phyloP scores from a whole-genome alignment of 2,888 invertebrate species.

The Xestobium rufovillosum region DNA sequence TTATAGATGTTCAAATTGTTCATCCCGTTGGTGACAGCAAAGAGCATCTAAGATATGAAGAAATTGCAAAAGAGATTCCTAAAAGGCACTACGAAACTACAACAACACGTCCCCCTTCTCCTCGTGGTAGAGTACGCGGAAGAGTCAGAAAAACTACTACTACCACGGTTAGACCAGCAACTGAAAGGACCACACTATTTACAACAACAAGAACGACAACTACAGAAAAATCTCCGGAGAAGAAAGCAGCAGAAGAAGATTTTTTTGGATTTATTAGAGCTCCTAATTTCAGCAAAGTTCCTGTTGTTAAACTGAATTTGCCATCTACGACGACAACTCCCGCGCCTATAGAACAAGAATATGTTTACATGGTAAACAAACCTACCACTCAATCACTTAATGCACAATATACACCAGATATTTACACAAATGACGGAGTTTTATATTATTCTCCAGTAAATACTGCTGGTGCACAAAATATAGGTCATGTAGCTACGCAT shows the following conservation, averaged over 20 bases:
- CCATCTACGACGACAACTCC: no score
- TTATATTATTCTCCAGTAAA: no score
- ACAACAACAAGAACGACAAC: slow-evolving; percentile 29
- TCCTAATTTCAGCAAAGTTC: slow-evolving; percentile 38
- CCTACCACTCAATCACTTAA: no score
- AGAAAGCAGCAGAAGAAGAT: slow-evolving; percentile 36
- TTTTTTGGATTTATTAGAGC: slow-evolving; percentile 47
- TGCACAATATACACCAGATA: no score
- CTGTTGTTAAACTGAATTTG: slow-evolving; percentile 15
- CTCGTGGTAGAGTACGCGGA: slow-evolving; percentile 9
- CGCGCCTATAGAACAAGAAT: no score
- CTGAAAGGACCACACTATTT: slow-evolving; percentile 1
- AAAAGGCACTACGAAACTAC: slow-evolving; percentile 23
- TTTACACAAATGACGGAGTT: no score
- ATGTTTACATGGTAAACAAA: no score
- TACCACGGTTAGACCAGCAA: not conserved
- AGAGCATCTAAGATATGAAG: not conserved
- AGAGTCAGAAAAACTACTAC: slow-evolving; percentile 12
- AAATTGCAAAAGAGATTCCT: slow-evolving; percentile 22
- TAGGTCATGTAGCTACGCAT: no score
- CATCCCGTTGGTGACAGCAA: slow-evolving; percentile 21
- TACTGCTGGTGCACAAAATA: no score
- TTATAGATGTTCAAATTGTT: slow-evolving; percentile 26
- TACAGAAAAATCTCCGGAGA: slow-evolving; percentile 21
- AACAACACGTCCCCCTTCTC: slow-evolving; percentile 17